phyloP scores from a whole-genome alignment of 2,888 invertebrate genomes.

The Pycnomerus fuliginosus region DNA sequence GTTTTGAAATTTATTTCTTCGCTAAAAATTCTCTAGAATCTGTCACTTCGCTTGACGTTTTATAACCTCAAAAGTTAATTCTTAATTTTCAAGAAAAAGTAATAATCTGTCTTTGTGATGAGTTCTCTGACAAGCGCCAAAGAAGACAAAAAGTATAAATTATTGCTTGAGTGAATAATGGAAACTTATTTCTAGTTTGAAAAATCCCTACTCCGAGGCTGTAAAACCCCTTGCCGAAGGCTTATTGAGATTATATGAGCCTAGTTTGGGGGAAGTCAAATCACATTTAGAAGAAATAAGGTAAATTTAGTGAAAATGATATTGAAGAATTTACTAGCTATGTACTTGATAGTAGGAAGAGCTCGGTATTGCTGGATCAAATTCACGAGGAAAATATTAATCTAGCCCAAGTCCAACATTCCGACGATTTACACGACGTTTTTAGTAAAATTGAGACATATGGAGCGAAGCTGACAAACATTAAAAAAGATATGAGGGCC shows the following conservation, averaged over 20 bases:
- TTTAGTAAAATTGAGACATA: not conserved
- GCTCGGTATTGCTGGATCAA: not conserved
- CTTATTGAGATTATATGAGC: not conserved
- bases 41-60: too few relatives aligned
- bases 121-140: too few relatives aligned
- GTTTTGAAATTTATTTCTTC: too few relatives aligned
- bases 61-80: too few relatives aligned
- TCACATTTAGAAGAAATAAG: not conserved
- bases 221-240: not conserved
- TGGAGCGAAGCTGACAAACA: not conserved
- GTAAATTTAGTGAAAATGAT: not conserved
- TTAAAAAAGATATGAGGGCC: conserved; percentile 1
- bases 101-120: too few relatives aligned
- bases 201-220: not conserved
- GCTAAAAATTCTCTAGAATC: too few relatives aligned
- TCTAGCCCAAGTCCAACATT: not conserved
- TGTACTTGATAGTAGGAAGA: too few relatives aligned
- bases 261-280: not conserved
- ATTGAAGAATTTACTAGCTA: too few relatives aligned
- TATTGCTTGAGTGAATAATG: too few relatives aligned
- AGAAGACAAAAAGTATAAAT: too few relatives aligned
- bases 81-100: too few relatives aligned
- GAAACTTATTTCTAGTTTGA: too few relatives aligned
- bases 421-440: not conserved
- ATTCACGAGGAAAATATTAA: not conserved